These are phyloP conservation scores for Toxotes chatareus DNA, from an alignment of 2,113 vertebrate genomes.

Conservation along the genomic window DNA sequence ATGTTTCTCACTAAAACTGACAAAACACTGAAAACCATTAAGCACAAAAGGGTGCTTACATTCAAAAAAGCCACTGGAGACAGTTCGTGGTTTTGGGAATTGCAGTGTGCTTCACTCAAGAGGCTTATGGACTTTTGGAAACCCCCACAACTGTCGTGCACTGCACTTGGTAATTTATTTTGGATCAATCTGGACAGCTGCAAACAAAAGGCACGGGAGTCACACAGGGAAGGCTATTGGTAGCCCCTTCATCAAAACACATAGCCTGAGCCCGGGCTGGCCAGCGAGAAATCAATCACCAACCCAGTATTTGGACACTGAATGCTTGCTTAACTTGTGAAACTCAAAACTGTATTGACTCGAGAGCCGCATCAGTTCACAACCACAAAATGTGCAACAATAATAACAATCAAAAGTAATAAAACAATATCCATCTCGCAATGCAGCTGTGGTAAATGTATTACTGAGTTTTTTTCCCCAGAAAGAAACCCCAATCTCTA, in stretches of 20 bases:
- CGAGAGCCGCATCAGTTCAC: conserved; percentile 4
- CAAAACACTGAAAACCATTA: not conserved
- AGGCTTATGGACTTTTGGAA: conserved; percentile 50
- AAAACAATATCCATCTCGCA: conserved; percentile 15
- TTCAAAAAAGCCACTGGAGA: conserved; percentile 21
- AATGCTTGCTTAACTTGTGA: conserved; percentile 46
- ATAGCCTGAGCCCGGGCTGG: conserved; percentile 12
- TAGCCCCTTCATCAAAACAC: conserved; percentile 36
- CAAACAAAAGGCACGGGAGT: conserved; percentile 67
- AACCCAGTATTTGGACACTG: conserved; percentile 28
- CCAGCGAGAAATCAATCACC: conserved; percentile 46
- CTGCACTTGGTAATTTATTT: conserved; percentile 63
- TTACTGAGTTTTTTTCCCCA: not conserved
- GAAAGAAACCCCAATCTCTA: not conserved
- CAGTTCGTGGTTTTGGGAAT: conserved; percentile 21
- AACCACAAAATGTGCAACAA: conserved; percentile 31
- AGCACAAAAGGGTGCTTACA: not conserved
- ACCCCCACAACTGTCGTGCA: conserved; percentile 45
- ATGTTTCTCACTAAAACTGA: not conserved
- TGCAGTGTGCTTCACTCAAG: conserved; percentile 31
- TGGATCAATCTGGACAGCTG: conserved; percentile 70
- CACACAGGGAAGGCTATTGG: conserved; percentile 44
- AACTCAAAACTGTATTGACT: conserved; percentile 47
- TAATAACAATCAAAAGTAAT: conserved; percentile 27
- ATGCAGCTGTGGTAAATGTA: not conserved